These are phyloP conservation scores for Gopherus flavomarginatus DNA, from an alignment of 2,113 vertebrate species.

Conservation along the genomic window DNA sequence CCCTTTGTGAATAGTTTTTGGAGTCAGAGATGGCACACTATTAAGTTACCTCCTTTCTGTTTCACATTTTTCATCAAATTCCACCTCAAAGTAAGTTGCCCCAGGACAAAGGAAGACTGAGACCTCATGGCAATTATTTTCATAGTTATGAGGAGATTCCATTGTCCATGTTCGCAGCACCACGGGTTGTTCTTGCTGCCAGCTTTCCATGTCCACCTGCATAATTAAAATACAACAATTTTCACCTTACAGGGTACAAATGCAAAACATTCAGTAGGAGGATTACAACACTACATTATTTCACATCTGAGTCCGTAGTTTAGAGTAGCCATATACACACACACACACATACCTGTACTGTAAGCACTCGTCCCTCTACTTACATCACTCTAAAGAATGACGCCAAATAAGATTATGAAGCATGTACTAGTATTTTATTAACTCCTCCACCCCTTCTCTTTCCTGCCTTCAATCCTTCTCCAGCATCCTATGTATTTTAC, in stretches of 20 bases:
- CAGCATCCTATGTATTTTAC: not conserved
- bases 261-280: not conserved
- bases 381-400: not conserved
- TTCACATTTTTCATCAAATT: constrained; percentile 97
- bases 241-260: not conserved
- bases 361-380: not conserved
- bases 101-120: constrained; percentile 94
- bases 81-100: constrained; percentile 93
- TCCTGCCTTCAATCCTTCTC: not conserved
- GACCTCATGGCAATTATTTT: constrained; percentile 94
- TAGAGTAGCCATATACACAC: not conserved
- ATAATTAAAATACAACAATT: not conserved
- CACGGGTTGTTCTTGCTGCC: constrained; percentile 92
- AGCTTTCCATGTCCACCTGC: constrained; percentile 89
- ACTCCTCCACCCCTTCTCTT: not conserved
- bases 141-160: constrained; percentile 96
- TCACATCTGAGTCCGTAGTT: not conserved
- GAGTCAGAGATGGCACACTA: not conserved
- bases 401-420: not conserved
- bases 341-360: not conserved
- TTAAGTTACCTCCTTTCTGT: constrained; percentile 92
- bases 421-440: not conserved
- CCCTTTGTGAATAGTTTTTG: not conserved
- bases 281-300: not conserved
- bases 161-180: constrained; percentile 92